Conservation (phyloP, 2,797 vertebrate genomes). For the Cryptoblepharus egeriae region DNA sequence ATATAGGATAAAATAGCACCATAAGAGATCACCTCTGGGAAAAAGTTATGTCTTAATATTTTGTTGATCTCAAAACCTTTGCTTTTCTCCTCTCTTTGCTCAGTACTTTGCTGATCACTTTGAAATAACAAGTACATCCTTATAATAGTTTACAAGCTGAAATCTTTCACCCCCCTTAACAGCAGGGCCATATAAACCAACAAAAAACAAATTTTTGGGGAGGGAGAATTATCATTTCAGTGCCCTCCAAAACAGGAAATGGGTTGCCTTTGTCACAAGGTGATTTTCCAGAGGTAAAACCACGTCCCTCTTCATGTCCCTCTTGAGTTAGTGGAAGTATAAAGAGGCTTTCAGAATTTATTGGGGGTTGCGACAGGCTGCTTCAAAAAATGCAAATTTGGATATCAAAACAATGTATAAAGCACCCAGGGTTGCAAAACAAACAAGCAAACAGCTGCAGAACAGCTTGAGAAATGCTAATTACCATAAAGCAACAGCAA, state of each 20-base stretch:
- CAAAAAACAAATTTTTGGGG: too few species aligned
- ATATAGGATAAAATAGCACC: rapidly evolving
- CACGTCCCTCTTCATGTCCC: background rate
- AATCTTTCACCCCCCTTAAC: too few species aligned
- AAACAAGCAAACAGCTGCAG: conserved; percentile 8
- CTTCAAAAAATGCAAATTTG: background rate
- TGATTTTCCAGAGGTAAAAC: background rate
- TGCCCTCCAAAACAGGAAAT: too few species aligned
- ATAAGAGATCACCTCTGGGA: background rate
- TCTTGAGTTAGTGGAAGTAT: background rate
- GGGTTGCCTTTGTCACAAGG: background rate
- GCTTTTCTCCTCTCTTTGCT: background rate
- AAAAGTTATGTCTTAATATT: background rate
- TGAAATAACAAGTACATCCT: too few species aligned
- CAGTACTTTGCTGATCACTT: too few species aligned
- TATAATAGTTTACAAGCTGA: too few species aligned
- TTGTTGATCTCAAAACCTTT: too few species aligned
- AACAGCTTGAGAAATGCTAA: background rate
- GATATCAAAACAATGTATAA: background rate
- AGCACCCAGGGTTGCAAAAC: background rate
- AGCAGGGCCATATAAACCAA: too few species aligned
- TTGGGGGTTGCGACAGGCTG: background rate
- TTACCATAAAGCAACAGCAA: background rate
- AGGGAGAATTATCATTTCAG: too few species aligned
- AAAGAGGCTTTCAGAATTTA: background rate